These are phyloP conservation scores for Pseudococcus jackbeardsleyi DNA, from an alignment of 2,888 invertebrate species.

Conservation along the genomic window DNA sequence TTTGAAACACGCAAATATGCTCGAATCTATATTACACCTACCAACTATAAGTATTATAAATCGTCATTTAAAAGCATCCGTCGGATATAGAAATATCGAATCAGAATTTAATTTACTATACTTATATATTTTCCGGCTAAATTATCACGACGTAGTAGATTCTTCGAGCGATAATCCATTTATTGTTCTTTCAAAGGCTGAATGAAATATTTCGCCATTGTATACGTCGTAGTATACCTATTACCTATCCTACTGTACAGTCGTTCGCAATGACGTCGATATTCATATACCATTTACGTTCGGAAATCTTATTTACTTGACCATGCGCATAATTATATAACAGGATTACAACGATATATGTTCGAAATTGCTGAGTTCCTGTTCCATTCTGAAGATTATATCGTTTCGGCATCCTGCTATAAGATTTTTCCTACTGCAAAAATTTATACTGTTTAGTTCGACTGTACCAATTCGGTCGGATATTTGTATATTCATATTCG, in stretches of 20 bases:
- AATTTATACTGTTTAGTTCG: not conserved
- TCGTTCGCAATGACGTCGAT: slow-evolving; percentile 35
- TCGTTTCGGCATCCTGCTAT: not conserved
- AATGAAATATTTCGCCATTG: slow-evolving; percentile 27
- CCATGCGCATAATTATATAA: slow-evolving; percentile 54
- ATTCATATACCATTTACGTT: slow-evolving; percentile 36
- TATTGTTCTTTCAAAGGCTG: slow-evolving; percentile 45
- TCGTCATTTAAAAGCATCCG: not conserved
- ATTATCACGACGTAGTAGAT: slow-evolving; percentile 14
- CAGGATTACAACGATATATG: slow-evolving; percentile 50
- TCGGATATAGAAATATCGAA: not conserved
- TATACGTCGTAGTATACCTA: not conserved
- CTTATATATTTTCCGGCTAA: slow-evolving; percentile 23
- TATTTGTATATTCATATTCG: not conserved
- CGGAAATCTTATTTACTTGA: slow-evolving; percentile 51
- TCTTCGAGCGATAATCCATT: slow-evolving; percentile 45
- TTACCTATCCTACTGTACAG: not conserved
- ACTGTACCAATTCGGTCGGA: not conserved
- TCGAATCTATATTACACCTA: not conserved
- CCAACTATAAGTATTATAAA: not conserved
- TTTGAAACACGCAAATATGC: not conserved
- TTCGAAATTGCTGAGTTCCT: slow-evolving; percentile 13
- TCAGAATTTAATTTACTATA: slow-evolving; percentile 37
- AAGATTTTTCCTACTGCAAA: slow-evolving; percentile 45
- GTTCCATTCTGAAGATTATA: slow-evolving; percentile 50